Base-by-base conservation (phyloP, 2,888 invertebrate species). In the Lamellibrachia columna region DNA sequence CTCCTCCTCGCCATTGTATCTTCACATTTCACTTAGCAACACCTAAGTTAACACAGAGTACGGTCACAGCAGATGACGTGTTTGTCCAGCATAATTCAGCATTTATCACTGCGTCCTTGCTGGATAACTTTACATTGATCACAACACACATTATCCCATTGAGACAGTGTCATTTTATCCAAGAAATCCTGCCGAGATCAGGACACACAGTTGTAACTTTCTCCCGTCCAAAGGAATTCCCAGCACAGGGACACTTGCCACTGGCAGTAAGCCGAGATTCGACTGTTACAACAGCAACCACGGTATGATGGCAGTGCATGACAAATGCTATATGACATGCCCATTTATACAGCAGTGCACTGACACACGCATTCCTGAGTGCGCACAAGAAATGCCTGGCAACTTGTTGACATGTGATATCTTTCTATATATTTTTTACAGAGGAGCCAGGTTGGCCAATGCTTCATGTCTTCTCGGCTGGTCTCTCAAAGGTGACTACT, bases 11-110 rank as follows among this genome's bases (percentile, higher is more conserved):
- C 15, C 75, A n/a, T 6, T 75, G 75, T 75, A 75, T 75, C 3
- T 75, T 75, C 75, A 75, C 75, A 75, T 11, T 75, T 75, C 75
- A 75, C 75, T 75, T 3, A 75, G n/a, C 15, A n/a, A 75, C 75
- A 75, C 3, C 75, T 3, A 40, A 75, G 75, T 75, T n/a, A 75
- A 75, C 15, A 22, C 75, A 75, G 75, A 75, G 22, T 22, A 22
- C 1, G 22, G 75, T 22, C 75, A 75, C 2, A n/a, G 75, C 22
- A 75, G 75, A 75, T 4, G 6, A 58, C 3, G 15, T 75, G 75
- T 75, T 75, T 75, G 75, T 75, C 75, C 75, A 75, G 75, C 75
- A 75, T 75, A 75, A 75, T 75, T 75, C 75, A 75, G 22, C 75
- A 75, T 22, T 6, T n/a, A 15, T 6, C n/a, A n/a, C 75, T 60